Conservation (phyloP, 2,113 vertebrate species). For the Megalops atlanticus region DNA sequence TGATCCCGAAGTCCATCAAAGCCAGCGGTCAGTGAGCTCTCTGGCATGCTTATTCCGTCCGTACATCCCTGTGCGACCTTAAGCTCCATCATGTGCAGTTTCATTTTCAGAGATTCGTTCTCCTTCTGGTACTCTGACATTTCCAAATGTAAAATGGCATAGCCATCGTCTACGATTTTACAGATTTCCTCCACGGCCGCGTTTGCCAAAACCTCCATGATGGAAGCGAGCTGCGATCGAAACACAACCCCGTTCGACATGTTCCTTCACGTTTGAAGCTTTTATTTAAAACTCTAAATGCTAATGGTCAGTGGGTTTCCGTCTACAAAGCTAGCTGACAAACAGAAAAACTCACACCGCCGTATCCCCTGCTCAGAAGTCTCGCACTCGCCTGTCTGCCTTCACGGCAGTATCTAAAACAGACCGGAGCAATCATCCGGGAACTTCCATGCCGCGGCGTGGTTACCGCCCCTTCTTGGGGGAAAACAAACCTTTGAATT, state of each 20-base stretch:
- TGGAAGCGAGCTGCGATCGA: slow-evolving; percentile 39
- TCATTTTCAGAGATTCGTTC: slow-evolving; percentile 39
- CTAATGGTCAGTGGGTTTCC: no score
- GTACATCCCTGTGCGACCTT: neutral
- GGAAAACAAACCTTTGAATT: no score
- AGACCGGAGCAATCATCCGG: no score
- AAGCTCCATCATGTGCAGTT: slow-evolving; percentile 19
- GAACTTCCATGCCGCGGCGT: no score
- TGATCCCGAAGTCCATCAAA: neutral
- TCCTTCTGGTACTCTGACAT: slow-evolving; percentile 37
- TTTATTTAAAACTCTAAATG: no score
- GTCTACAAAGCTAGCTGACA: no score
- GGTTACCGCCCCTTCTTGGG: no score
- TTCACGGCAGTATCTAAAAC: no score
- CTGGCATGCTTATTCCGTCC: neutral
- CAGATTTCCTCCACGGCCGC: slow-evolving; percentile 45
- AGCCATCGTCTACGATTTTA: slow-evolving; percentile 41
- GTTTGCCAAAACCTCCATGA: slow-evolving; percentile 48
- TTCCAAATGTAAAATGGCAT: slow-evolving; percentile 36
- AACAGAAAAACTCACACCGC: no score
- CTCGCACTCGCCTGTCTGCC: no score
- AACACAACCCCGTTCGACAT: slow-evolving; percentile 29
- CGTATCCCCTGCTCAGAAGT: no score
- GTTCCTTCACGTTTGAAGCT: neutral
- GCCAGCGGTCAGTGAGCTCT: neutral